Percentiles rank a stretch among this genome's conserved stretches.
Evolutionary conservation across 2,888 invertebrate genomes (phyloP).

Genomic region (Agrilus mali): DNA sequence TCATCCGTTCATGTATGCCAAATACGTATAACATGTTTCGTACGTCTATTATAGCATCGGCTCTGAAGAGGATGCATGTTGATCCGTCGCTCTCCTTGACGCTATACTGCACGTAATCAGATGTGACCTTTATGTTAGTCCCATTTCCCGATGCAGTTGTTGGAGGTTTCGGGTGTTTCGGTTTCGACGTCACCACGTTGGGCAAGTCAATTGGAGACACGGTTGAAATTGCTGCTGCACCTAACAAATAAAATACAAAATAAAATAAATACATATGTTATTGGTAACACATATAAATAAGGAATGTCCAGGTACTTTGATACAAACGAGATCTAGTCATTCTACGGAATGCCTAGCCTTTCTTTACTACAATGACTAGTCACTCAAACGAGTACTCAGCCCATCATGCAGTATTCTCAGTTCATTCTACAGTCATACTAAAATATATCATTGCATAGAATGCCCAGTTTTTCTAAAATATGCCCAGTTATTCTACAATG

Average conservation of each 20-base stretch:
- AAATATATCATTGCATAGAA: too few species aligned
- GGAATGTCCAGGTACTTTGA: too few species aligned
- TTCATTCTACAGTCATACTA: too few species aligned
- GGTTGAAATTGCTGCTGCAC: conserved; percentile 8
- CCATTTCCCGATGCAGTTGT: conserved; percentile 14
- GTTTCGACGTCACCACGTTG: conserved; percentile 34
- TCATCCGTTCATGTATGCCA: not conserved
- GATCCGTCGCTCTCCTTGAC: conserved; percentile 55
- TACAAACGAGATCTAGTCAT: too few species aligned
- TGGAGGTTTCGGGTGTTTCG: conserved; percentile 50
- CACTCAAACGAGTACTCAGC: too few species aligned
- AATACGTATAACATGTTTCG: not conserved
- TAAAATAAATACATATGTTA: not conserved
- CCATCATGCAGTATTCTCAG: too few species aligned
- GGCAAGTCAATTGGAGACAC: conserved; percentile 23
- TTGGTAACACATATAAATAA: too few species aligned
- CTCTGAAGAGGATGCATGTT: conserved; percentile 66
- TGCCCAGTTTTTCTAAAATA: too few species aligned
- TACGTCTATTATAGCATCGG: conserved; percentile 56
- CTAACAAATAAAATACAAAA: not conserved
- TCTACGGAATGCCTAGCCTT: too few species aligned
- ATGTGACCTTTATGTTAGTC: conserved; percentile 1
- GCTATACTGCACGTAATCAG: conserved; percentile 41
- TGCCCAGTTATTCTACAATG: too few species aligned
- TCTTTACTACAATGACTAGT: too few species aligned